Evolutionary conservation across 2,113 vertebrate species (phyloP).

Genomic region (Tragelaphus imberbis): DNA sequence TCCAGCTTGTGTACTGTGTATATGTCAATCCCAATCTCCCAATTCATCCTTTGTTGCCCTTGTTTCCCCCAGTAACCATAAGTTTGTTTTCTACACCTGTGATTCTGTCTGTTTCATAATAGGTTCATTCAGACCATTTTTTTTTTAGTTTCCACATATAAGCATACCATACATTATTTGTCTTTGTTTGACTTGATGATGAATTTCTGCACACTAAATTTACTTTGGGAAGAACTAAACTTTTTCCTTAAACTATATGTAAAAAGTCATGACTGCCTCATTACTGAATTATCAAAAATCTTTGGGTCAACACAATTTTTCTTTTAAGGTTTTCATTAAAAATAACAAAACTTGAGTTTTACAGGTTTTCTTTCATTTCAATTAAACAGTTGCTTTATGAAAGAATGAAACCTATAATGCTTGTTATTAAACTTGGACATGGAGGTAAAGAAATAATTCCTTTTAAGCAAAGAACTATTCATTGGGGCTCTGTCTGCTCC

Average conservation of each 20-base stretch:
- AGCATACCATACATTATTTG: neutral
- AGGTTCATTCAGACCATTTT: neutral
- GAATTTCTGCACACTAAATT: constrained; percentile 39
- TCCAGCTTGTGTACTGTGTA: no score
- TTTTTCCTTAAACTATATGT: neutral
- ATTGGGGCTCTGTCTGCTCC: neutral
- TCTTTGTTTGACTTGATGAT: neutral
- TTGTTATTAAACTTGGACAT: neutral
- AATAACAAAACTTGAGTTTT: neutral
- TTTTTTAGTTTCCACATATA: neutral
- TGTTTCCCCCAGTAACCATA: neutral
- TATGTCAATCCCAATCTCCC: neutral
- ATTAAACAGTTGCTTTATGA: neutral
- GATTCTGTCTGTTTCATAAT: neutral
- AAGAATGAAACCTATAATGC: neutral
- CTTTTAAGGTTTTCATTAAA: neutral
- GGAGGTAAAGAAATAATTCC: neutral
- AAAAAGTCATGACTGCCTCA: neutral
- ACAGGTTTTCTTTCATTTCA: neutral
- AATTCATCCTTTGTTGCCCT: neutral
- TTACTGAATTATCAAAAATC: neutral
- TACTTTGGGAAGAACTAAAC: neutral
- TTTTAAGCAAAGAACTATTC: neutral
- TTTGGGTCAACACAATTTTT: neutral
- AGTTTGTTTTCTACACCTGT: neutral